phyloP scores from a whole-genome alignment of 2,113 vertebrate species.

The Peromyscus leucopus region DNA sequence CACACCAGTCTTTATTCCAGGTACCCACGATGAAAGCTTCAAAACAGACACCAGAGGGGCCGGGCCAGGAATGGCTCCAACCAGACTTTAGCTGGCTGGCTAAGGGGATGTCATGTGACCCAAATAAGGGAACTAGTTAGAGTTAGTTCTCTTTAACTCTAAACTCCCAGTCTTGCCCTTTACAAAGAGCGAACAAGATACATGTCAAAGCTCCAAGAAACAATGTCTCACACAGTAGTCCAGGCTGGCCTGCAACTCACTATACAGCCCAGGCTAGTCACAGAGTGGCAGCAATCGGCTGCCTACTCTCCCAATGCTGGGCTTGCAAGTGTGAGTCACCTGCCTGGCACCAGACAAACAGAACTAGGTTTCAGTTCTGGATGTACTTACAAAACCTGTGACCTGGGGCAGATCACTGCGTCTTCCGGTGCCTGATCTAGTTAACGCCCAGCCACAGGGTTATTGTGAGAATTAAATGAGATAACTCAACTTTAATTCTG shows the following conservation, averaged over 20 bases:
- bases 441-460: not conserved
- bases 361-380: not conserved
- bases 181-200: not conserved
- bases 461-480: conserved; percentile 53
- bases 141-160: not conserved
- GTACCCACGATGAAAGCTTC: not conserved
- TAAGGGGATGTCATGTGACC: not conserved
- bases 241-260: not conserved
- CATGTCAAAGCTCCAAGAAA: not conserved
- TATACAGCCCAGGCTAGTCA: not conserved
- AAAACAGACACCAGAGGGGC: not conserved
- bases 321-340: not conserved
- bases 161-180: conserved; percentile 26
- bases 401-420: conserved; percentile 41
- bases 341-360: not conserved
- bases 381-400: conserved; percentile 52
- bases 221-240: not conserved
- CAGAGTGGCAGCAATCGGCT: not conserved
- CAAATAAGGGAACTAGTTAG: conserved; percentile 15
- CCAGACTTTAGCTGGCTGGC: not conserved
- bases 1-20: not conserved
- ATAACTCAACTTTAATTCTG: conserved; percentile 45
- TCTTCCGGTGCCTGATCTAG: not conserved
- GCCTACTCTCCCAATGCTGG: not conserved
- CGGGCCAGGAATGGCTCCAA: not conserved